Base-by-base conservation (phyloP, 2,797 vertebrate species). In the Lacerta viridis region DNA sequence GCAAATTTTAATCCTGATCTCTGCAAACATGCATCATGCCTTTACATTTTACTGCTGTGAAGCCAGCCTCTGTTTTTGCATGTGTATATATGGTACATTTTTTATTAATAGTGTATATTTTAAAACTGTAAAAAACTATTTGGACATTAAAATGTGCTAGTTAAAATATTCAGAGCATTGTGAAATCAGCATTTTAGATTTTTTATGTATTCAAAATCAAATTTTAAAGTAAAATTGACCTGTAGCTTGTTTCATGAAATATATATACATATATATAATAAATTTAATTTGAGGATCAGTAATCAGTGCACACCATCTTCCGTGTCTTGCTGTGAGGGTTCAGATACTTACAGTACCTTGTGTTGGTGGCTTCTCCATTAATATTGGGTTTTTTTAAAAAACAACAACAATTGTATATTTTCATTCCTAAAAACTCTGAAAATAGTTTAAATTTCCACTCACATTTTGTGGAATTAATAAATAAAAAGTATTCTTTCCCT, bases 171-270 rank as follows among this genome's bases (percentile, higher is more conserved):
- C 25, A 71, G 36, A 64, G 20, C 76, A 41, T 87, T 90, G 78
- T 92, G 50, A 90, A 27, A 3, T 79, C 18, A 15, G 74, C 27
- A 82, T 87, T 68, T 80, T 92, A 88, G 76, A 59, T 91, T 74
- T n/a, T 92, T 86, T 91, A 81, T 23, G 2, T 94, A 66, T 86
- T 61, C 33, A 76, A 36, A 89, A 86, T 76, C 80, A 89, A 91
- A 92, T 92, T 96, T 96, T 93, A 90, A 85, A 92, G 80, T 87
- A 89, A 88, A 93, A 83, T 92, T 94, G 83, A 83, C 20, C 80
- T 94, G 33, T 90, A 82, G 66, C 23, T 75, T 92, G 7, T 75
- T 90, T 91, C 87, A 71, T 94, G 69, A 96, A 93, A 85, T 68
- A 68, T 66, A 64, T 75, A 50, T 11, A 50, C 3, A 50, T 13